Evolutionary conservation across 2,888 invertebrate species (phyloP), one percentile per base, ranked within the genome.

Genomic region (Lingula anatina): DNA sequence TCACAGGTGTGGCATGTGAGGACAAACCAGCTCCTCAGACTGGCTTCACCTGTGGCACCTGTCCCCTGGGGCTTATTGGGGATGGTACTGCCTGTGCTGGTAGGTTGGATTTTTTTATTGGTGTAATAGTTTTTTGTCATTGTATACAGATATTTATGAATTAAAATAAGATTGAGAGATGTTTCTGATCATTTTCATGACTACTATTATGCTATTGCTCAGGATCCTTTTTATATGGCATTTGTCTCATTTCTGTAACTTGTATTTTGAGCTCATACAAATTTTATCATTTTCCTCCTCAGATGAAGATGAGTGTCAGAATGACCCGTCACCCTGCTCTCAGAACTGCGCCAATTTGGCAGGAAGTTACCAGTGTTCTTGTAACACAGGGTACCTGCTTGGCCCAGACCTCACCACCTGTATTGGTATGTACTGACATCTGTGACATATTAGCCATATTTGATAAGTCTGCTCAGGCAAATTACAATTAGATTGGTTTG

Each of bases 11-110:
- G 21, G 36, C 42, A 20, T 64, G 64, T 44, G 50, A 60, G 4
- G 64, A 64, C 39, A 56, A 62, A 2, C 49, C 56, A n/a, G 59
- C 56, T 0, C 18, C 46, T n/a, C 48, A 51, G 25, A 46, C 38
- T 5, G 60, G 59, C 7, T 62, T 56, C 40, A 28, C 48, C n/a
- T 64, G 64, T 49, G 59, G 50, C 25, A 25, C 58, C 0, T 64
- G 64, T 48, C 64, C 64, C 3, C 35, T 52, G 18, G 57, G 59
- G 2, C 49, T 62, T 5, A 43, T 31, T 1, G 64, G 64, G 5
- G 49, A 62, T 49, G 64, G 64, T 5, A 44, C 42, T 15, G 40
- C 38, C 4, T 62, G 62, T 47, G 44, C 47, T 46, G 62, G 60
- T 60, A 53, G 15, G n/a, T n/a, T n/a, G n/a, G n/a, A n/a, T n/a